phyloP scores from a whole-genome alignment of 1,140 invertebrate species.

The Arctopsyche grandis region DNA sequence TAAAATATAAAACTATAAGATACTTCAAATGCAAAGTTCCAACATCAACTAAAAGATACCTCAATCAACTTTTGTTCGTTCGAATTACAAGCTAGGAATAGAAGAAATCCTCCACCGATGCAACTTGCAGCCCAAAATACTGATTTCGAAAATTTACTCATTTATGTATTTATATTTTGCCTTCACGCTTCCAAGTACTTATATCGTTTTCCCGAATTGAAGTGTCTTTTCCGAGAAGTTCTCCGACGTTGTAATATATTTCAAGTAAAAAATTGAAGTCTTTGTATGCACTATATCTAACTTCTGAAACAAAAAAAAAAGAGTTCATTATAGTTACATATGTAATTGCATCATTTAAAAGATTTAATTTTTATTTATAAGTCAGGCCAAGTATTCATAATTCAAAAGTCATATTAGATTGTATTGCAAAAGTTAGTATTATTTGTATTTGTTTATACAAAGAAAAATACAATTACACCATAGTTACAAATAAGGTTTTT shows the following conservation, averaged over 20 bases:
- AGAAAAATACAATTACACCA: too few relatives aligned
- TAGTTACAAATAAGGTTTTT: too few relatives aligned
- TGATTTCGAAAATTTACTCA: constrained; percentile 32
- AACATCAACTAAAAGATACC: not conserved
- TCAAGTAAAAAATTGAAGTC: constrained; percentile 42
- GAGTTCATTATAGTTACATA: too few relatives aligned
- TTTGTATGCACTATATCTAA: constrained; percentile 17
- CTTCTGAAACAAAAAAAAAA: constrained; percentile 39
- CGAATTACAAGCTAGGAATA: constrained; percentile 10
- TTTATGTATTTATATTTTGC: constrained; percentile 27
- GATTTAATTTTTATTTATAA: too few relatives aligned
- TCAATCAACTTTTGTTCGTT: not conserved
- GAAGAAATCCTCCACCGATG: constrained; percentile 3
- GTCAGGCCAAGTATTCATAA: too few relatives aligned
- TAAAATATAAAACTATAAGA: not conserved
- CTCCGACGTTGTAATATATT: constrained; percentile 46
- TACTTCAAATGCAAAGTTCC: not conserved
- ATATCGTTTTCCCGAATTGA: constrained; percentile 46
- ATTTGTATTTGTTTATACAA: too few relatives aligned
- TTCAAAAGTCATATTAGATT: too few relatives aligned
- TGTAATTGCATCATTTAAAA: too few relatives aligned
- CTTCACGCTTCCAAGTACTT: constrained; percentile 34
- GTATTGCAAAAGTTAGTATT: too few relatives aligned
- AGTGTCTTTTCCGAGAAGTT: constrained; percentile 38
- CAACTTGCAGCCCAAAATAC: constrained; percentile 20